These are phyloP conservation scores for Acrobasis repandana DNA, from an alignment of 2,888 invertebrate genomes.

Conservation along the genomic window DNA sequence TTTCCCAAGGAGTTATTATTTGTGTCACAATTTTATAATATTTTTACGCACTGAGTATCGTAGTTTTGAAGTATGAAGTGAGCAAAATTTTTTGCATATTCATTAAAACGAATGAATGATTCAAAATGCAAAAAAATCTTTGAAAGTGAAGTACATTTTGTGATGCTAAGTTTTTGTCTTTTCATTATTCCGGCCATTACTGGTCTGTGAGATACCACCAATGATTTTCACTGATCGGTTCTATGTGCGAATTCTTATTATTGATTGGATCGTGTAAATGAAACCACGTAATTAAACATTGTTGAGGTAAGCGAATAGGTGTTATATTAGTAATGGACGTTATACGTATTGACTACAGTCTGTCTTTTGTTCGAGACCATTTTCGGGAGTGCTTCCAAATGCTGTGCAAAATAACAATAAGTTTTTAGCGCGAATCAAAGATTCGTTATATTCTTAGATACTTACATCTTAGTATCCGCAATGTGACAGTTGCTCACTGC, in stretches of 20 bases:
- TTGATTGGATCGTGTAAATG: constrained; percentile 15
- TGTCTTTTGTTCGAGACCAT: constrained; percentile 26
- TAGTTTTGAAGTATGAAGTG: constrained; percentile 28
- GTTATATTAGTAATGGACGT: constrained; percentile 54
- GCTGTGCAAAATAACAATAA: constrained; percentile 52
- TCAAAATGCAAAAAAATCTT: too few species aligned
- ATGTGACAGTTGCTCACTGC: constrained; percentile 17
- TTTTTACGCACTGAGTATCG: constrained; percentile 34
- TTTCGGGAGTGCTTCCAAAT: constrained; percentile 49
- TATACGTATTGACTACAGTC: constrained; percentile 8
- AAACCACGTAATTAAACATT: constrained; percentile 8
- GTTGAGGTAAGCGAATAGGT: constrained; percentile 48
- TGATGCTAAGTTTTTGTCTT: constrained; percentile 22
- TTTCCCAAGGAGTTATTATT: constrained; percentile 57
- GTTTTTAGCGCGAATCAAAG: constrained; percentile 24
- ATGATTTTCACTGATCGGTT: constrained; percentile 37
- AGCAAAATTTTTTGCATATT: constrained; percentile 27
- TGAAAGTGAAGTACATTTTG: constrained; percentile 26
- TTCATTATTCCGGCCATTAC: constrained; percentile 10
- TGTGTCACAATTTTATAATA: constrained; percentile 60
- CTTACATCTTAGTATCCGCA: constrained; percentile 22
- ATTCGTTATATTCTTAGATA: constrained; percentile 15
- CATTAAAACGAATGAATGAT: constrained; percentile 24
- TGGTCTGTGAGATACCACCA: constrained; percentile 44
- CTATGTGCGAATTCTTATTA: constrained; percentile 1